Base-by-base conservation (phyloP, 1,140 invertebrate genomes). In the Battus philenor region DNA sequence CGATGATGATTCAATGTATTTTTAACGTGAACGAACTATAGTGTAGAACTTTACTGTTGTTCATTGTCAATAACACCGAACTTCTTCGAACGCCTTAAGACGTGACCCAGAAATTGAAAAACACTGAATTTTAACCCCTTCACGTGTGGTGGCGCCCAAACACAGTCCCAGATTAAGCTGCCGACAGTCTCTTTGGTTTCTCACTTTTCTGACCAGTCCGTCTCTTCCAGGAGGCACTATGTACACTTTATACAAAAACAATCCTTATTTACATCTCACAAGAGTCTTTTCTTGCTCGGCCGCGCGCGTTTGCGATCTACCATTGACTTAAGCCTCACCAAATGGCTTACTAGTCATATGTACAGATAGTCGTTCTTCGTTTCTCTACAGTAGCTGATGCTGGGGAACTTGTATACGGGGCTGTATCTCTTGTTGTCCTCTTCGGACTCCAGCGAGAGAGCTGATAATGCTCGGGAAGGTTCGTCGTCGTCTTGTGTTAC, bases 321-420 rank as follows among this genome's bases (percentile, higher is more conserved):
- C 15, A 31, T 30, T 17, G 58, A 36, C 52, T 44, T 55, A 18
- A 65, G 30, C 34, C 59, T 54, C 30, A 57, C 27, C 30, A 64
- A 29, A 16, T 54, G 34, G 22, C 62, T 34, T 27, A 52, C 55
- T 63, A 65, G 61, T 82, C 76, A 84, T 50, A 84, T 84, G 48
- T 85, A 85, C 0, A 84, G 60, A 43, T 82, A 84, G 58, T 84
- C 80, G 47, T 80, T 82, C 61, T 80, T 84, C 8, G 73, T 77
- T 54, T 84, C 70, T 38, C 63, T 71, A 51, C 82, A 84, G 47
- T 77, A 85, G 38, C 67, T 73, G 49, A 87, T 86, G 50, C 78
- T 87, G n/a, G 86, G 83, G 51, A 80, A 87, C 52, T 86, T 86
- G 50, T 87, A 87, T 6, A 87, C 86, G 13, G 86, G 86, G 56